A percentile compares a stretch with the other conserved stretches of the same genome.
phyloP scores from a whole-genome alignment of 2,113 vertebrate genomes.

The Carettochelys insculpta region DNA sequence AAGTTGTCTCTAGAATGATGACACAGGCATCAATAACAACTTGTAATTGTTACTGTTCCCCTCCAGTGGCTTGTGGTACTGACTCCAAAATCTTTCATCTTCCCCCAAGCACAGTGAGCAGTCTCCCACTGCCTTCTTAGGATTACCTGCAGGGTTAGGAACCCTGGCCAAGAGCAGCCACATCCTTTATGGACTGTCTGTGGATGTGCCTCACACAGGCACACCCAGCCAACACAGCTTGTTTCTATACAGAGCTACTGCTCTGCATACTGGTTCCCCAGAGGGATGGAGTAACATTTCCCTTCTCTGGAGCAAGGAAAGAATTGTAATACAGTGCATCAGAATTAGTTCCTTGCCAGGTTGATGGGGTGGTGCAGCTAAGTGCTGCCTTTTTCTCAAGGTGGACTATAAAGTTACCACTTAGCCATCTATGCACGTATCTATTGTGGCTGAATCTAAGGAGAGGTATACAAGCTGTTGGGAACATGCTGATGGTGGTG shows the following conservation, averaged over 20 bases:
- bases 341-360: neutral
- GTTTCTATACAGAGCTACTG: neutral
- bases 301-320: neutral
- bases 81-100: neutral
- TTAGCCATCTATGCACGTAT: neutral
- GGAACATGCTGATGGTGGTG: neutral
- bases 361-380: neutral
- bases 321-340: neutral
- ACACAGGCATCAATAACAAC: neutral
- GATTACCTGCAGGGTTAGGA: neutral
- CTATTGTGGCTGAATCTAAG: neutral
- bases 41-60: neutral
- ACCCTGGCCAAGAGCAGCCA: neutral
- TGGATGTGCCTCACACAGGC: neutral
- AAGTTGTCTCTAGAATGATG: neutral
- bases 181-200: neutral
- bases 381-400: neutral
- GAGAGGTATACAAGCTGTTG: neutral
- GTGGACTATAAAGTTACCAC: neutral
- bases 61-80: neutral
- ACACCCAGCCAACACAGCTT: neutral
- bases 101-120: neutral
- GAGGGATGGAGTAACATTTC: neutral
- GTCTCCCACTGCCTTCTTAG: neutral
- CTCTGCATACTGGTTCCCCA: neutral